Conservation (phyloP, 2,113 vertebrate species). For the Lathamus discolor region DNA sequence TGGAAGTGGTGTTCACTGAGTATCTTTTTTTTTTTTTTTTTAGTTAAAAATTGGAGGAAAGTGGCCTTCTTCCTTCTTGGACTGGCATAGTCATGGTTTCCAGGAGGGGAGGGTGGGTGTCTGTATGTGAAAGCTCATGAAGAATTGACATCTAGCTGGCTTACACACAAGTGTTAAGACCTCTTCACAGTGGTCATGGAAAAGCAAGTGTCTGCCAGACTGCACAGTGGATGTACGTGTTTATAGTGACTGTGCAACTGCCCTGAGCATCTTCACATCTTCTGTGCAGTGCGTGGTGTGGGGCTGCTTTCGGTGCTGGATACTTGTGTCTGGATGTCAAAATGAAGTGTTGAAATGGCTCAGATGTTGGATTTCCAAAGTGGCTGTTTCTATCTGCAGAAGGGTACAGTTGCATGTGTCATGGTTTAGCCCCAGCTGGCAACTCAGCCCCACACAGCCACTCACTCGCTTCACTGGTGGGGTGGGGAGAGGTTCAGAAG, state of each 20-base stretch:
- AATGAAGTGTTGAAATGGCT: neutral
- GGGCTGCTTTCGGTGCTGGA: neutral
- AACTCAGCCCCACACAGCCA: neutral
- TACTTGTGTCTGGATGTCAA: neutral
- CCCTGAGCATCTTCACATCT: neutral
- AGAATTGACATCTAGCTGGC: neutral
- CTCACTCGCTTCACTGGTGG: neutral
- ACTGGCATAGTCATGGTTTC: neutral
- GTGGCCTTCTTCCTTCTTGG: neutral
- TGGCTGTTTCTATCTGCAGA: neutral
- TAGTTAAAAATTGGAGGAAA: neutral
- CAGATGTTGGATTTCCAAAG: neutral
- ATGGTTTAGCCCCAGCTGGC: neutral
- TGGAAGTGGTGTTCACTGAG: neutral
- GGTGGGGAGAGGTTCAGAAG: neutral
- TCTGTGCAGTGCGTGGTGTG: neutral
- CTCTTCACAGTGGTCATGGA: neutral
- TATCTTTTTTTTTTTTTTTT: too few species aligned
- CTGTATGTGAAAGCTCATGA: neutral
- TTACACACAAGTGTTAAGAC: neutral
- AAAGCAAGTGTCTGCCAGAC: neutral
- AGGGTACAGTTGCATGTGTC: neutral
- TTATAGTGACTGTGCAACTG: neutral
- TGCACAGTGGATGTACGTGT: accelerated
- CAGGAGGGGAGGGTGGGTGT: neutral